Evolutionary conservation across 2,797 vertebrate species (phyloP).

Genomic region (Dipus sagitta): DNA sequence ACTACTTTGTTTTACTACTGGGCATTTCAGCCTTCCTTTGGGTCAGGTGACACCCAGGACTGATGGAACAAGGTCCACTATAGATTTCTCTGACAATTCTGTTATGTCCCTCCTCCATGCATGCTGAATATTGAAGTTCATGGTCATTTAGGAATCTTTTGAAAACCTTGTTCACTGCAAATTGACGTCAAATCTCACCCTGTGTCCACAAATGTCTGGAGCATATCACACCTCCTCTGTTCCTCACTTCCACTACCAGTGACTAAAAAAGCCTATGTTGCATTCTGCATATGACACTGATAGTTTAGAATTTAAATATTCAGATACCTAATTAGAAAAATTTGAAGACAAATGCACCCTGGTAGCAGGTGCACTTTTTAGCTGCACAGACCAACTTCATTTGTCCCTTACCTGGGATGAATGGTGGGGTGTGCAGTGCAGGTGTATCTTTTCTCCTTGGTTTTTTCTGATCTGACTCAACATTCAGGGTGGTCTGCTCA

Average conservation of each 20-base stretch:
- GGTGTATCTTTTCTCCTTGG: constrained; percentile 95
- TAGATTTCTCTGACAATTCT: too few relatives aligned
- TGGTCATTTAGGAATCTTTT: background rate
- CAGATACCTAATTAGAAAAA: background rate
- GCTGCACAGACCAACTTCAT: rapidly evolving
- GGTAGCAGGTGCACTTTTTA: background rate
- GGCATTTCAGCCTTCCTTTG: background rate
- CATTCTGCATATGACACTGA: background rate
- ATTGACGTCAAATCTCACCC: too few relatives aligned
- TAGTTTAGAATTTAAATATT: background rate
- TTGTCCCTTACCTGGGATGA: constrained; percentile 89
- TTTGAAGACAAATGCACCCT: too few relatives aligned
- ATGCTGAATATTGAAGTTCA: background rate
- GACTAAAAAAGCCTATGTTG: background rate
- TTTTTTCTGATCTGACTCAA: constrained; percentile 91
- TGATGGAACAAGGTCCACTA: background rate
- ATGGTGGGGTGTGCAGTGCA: constrained; percentile 89
- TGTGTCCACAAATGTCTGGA: background rate
- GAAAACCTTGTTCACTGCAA: background rate
- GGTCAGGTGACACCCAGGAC: background rate
- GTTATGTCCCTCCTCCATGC: too few relatives aligned
- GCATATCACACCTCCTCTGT: background rate
- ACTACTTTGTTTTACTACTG: background rate
- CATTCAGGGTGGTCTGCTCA: constrained; percentile 81
- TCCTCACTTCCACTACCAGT: background rate